phyloP scores from a whole-genome alignment of 2,888 invertebrate species.

The Hypomecis atomaria region DNA sequence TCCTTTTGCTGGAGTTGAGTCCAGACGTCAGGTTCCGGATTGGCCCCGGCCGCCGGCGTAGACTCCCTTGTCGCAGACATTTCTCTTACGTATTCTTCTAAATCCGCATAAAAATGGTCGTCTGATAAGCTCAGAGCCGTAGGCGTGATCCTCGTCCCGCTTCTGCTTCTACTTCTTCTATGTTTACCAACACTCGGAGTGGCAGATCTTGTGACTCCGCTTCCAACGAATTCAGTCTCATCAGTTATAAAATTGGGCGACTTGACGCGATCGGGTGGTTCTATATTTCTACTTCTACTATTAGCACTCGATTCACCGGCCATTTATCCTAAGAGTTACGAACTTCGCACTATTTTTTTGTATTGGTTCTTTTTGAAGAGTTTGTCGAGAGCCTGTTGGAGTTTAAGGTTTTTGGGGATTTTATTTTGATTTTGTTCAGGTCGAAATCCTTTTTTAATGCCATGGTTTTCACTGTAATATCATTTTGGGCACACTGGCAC shows the following conservation, averaged over 20 bases:
- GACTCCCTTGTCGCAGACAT: constrained; percentile 67
- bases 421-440: constrained; percentile 73
- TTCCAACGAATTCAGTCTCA: constrained; percentile 75
- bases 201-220: constrained; percentile 63
- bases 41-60: constrained; percentile 50
- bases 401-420: constrained; percentile 67
- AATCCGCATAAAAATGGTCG: constrained; percentile 75
- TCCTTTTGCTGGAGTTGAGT: constrained; percentile 95
- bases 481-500: constrained; percentile 74
- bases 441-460: constrained; percentile 81
- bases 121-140: constrained; percentile 70
- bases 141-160: constrained; percentile 67
- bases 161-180: constrained; percentile 73
- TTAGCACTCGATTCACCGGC: constrained; percentile 75
- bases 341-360: constrained; percentile 81
- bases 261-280: constrained; percentile 65
- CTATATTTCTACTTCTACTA: constrained; percentile 69
- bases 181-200: constrained; percentile 55
- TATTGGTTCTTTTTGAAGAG: constrained; percentile 79
- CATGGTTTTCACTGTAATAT: constrained; percentile 73
- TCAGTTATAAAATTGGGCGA: constrained; percentile 71
- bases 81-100: constrained; percentile 79
- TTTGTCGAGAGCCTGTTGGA: constrained; percentile 75
- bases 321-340: constrained; percentile 69
- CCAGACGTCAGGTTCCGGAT: constrained; percentile 87